Evolutionary conservation across 1,140 invertebrate species (phyloP).

Genomic region (Drosophila santomea): DNA sequence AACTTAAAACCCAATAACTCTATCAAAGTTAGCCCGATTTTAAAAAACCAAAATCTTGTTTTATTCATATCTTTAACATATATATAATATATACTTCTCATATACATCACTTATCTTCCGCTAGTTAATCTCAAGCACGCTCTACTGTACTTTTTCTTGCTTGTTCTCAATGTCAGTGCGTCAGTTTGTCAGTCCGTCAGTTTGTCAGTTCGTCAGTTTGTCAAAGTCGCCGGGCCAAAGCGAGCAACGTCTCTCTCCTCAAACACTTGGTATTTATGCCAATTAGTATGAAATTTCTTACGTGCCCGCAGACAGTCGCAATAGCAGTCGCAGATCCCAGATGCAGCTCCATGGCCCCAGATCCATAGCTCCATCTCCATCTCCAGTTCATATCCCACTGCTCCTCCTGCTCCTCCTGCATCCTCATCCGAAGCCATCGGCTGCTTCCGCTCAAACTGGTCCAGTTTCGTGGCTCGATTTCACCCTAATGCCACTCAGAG

Average conservation of each 20-base stretch:
- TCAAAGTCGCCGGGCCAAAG: constrained; percentile 55
- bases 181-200: constrained; percentile 59
- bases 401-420: too few relatives aligned
- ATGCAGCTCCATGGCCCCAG: constrained; percentile 15
- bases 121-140: neutral
- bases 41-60: too few relatives aligned
- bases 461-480: constrained; percentile 80
- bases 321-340: constrained; percentile 29
- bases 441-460: constrained; percentile 84
- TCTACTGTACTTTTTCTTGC: constrained; percentile 26
- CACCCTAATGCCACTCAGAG: constrained; percentile 65
- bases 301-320: constrained; percentile 74
- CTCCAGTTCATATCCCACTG: constrained; percentile 25
- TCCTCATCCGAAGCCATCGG: constrained; percentile 29
- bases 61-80: neutral
- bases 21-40: neutral
- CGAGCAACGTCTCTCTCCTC: constrained; percentile 55
- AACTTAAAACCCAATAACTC: neutral
- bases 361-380: constrained; percentile 26
- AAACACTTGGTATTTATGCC: constrained; percentile 85
- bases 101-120: neutral
- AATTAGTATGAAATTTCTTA: constrained; percentile 85
- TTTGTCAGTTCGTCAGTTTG: constrained; percentile 65
- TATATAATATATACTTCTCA: too few relatives aligned
- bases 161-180: constrained; percentile 68